phyloP scores from a whole-genome alignment of 92 coral and sea anemone species.

The Phymanthus crucifer region DNA sequence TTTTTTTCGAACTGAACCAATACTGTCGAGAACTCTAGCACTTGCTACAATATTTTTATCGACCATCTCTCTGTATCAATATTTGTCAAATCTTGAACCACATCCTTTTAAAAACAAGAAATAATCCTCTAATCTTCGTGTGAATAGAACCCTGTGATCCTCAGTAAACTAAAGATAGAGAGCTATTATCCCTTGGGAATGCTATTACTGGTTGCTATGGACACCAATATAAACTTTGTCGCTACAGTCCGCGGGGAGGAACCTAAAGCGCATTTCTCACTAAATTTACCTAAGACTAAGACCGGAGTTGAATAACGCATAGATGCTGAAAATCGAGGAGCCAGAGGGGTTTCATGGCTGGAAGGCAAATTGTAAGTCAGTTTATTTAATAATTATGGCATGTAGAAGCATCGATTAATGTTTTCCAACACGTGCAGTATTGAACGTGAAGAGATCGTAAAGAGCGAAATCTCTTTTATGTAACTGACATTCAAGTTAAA shows the following conservation, averaged over 20 bases:
- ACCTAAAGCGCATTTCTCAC: background rate
- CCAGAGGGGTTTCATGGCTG: conserved; percentile 6
- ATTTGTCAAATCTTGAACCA: background rate
- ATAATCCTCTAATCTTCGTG: background rate
- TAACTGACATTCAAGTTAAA: background rate
- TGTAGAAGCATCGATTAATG: background rate
- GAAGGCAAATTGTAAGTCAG: conserved; percentile 20
- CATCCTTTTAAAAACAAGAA: background rate
- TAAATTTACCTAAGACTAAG: background rate
- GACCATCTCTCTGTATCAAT: background rate
- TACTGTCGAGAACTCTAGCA: no score
- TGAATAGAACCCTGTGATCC: background rate
- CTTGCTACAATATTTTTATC: background rate
- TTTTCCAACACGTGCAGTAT: background rate
- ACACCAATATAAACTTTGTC: conserved; percentile 11
- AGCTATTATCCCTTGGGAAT: background rate
- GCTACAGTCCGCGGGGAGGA: background rate
- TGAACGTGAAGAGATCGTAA: background rate
- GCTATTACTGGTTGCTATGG: conserved; percentile 18
- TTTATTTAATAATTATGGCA: background rate
- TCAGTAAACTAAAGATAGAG: background rate
- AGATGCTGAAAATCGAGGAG: conserved; percentile 23
- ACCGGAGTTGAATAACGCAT: background rate
- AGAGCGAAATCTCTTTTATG: background rate
- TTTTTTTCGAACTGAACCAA: no score